Percentiles rank a stretch among this genome's conserved stretches.
Conservation (phyloP, 2,113 vertebrate species). For the Neodon shergylaensis region DNA sequence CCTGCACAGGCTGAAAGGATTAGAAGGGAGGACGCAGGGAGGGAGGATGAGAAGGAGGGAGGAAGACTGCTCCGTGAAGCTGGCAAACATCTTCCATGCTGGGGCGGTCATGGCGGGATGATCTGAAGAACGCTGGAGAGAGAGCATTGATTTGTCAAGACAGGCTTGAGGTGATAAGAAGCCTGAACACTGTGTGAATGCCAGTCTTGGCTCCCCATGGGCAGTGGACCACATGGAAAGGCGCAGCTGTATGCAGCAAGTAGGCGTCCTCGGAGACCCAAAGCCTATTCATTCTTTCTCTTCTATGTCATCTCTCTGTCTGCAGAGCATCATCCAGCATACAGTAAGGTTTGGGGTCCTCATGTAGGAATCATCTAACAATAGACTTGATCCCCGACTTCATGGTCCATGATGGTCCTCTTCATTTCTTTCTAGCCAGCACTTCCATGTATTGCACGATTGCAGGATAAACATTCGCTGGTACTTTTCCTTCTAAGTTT, state of each 20-base stretch:
- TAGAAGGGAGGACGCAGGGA: background rate
- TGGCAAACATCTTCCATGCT: background rate
- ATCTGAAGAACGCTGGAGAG: background rate
- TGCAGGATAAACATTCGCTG: background rate
- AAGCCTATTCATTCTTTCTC: background rate
- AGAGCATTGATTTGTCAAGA: background rate
- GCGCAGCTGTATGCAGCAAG: background rate
- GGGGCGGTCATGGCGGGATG: background rate
- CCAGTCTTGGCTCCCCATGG: background rate
- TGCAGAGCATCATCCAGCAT: background rate
- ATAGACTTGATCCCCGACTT: background rate
- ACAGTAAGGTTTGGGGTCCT: background rate
- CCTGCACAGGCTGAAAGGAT: background rate
- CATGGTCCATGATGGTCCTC: background rate
- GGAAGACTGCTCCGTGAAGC: background rate
- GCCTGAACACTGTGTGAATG: background rate
- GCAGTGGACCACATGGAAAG: background rate
- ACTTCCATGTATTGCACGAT: background rate
- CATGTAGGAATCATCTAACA: background rate
- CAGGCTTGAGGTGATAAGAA: background rate
- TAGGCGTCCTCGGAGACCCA: background rate
- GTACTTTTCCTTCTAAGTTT: background rate
- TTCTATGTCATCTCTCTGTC: background rate
- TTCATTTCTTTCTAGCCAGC: background rate
- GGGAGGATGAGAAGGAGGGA: background rate